Conservation (phyloP, 2,797 vertebrate genomes). For the Pangasius sanitwongsei region DNA sequence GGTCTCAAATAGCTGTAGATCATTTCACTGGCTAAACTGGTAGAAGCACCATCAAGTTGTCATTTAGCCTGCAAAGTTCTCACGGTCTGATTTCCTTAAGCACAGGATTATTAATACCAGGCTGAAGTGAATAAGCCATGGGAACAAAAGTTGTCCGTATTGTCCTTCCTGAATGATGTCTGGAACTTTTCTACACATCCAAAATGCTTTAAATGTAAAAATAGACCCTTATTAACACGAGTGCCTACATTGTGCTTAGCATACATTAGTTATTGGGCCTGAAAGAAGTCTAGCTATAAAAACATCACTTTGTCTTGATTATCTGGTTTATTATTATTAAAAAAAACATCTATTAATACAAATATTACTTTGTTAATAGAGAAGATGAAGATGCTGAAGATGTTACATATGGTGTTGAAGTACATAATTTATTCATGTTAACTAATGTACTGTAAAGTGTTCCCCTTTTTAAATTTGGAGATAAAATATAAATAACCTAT, state of each 20-base stretch:
- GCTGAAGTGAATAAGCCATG: constrained; percentile 19
- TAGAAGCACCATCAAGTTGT: constrained; percentile 53
- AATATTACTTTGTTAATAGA: not conserved
- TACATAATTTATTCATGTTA: not conserved
- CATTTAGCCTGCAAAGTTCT: constrained; percentile 67
- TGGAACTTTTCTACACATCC: not conserved
- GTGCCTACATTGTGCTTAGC: not conserved
- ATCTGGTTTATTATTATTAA: not conserved
- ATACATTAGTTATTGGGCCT: not conserved
- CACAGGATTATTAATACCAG: constrained; percentile 13
- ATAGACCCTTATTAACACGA: not conserved
- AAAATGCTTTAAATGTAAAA: not conserved
- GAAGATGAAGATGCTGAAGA: not conserved
- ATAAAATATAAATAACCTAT: not conserved
- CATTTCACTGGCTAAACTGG: constrained; percentile 61
- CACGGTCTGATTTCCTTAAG: constrained; percentile 54
- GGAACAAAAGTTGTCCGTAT: constrained; percentile 18
- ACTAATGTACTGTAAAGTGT: not conserved
- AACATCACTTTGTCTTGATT: not conserved
- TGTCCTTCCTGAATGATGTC: not conserved
- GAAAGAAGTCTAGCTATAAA: not conserved
- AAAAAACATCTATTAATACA: not conserved
- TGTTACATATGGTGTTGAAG: not conserved
- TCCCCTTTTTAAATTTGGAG: not conserved
- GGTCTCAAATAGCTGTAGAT: constrained; percentile 60